Evolutionary conservation across 2,113 vertebrate genomes (phyloP), one percentile per base, ranked within the genome.

Genomic region (Polyodon spathula): DNA sequence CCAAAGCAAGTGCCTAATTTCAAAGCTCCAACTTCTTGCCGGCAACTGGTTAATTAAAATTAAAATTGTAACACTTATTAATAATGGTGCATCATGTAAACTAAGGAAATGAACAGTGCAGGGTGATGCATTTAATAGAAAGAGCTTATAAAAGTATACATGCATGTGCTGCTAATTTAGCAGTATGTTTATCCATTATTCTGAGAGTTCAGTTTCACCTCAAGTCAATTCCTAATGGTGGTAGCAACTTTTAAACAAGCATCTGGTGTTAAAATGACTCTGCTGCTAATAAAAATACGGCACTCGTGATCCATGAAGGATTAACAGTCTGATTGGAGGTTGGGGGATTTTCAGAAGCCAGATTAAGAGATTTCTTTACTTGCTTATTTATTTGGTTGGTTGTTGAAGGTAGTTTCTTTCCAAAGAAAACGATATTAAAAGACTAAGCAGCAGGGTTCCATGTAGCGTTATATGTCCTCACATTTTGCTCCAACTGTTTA

Each of bases 71-170:
- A 27, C 11, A 50, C 46, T 14, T 10, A 5, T 50, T n/a, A 50
- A 10, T n/a, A 8, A 7, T 14, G 6, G 11, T 50, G 12, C 48
- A 12, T 50, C 12, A 11, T n/a, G 5, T 50, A 50, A 50, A 6
- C 10, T 5, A 42, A 15, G n/a, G 6, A 40, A 48, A 52, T 46
- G 14, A 11, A 54, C 52, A 55, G 40, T 52, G 40, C 15, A 40
- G 12, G 40, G 40, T 54, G 6, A 27, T 46, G 57, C 48, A 27
- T 43, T 66, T 63, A 46, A 40, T 8, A 55, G 62, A 40, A 60
- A 41, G 44, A 59, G 65, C 53, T 52, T 42, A 64, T 46, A 54
- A 66, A 64, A 66, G 65, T 44, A 27, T 27, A 68, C 40, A 58
- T 55, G 54, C 5, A 38, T 48, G 46, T 15, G 58, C 56, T 27